Percentiles rank a stretch among this genome's conserved stretches.
phyloP scores from a whole-genome alignment of 1,140 invertebrate species.

The Aplysia californica region DNA sequence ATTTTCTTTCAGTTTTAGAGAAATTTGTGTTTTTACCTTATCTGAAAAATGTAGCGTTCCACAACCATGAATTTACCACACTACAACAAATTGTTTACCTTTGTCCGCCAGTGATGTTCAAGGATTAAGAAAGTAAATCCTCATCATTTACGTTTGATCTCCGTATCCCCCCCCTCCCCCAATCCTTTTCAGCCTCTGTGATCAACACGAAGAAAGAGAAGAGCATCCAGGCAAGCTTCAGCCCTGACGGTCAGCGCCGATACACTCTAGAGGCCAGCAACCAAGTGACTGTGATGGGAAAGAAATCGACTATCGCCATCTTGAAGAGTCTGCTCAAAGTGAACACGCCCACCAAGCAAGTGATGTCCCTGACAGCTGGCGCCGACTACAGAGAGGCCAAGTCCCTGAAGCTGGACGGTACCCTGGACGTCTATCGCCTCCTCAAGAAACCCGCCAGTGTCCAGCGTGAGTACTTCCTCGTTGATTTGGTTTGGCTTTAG shows the following conservation, averaged over 20 bases:
- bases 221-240: constrained; percentile 33
- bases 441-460: constrained; percentile 24
- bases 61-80: no score
- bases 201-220: constrained; percentile 39
- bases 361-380: constrained; percentile 17
- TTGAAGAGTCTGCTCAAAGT: constrained; percentile 9
- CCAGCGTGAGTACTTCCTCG: constrained; percentile 30
- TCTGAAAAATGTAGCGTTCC: no score
- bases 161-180: constrained; percentile 36
- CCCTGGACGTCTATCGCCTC: constrained; percentile 11
- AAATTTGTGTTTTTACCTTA: no score
- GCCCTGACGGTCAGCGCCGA: constrained; percentile 30
- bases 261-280: constrained; percentile 34
- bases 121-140: no score
- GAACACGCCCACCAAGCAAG: background rate
- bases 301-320: background rate
- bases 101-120: no score
- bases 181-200: no score
- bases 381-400: constrained; percentile 27
- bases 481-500: no score
- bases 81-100: no score
- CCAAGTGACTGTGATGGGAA: background rate
- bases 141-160: no score
- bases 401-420: background rate
- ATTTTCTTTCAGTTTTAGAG: no score